Percentiles rank a stretch among this genome's conserved stretches.
phyloP scores from a whole-genome alignment of 2,113 vertebrate genomes.

The Psephotus haematonotus region DNA sequence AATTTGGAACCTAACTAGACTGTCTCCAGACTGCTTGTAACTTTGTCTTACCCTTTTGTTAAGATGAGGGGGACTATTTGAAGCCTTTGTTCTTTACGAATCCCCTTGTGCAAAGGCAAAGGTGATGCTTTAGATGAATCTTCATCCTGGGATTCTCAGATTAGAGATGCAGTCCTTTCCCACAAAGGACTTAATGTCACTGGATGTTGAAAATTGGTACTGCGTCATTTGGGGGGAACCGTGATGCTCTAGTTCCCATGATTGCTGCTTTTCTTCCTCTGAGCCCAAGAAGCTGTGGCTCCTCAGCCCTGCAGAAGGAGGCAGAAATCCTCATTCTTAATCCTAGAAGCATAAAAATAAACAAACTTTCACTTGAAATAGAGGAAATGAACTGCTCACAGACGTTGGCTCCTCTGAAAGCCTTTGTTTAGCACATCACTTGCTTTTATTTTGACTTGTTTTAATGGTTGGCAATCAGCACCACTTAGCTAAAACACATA shows the following conservation, averaged over 20 bases:
- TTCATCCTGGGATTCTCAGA: background rate
- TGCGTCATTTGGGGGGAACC: background rate
- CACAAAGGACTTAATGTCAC: background rate
- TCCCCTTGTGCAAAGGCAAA: background rate
- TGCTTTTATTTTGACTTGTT: background rate
- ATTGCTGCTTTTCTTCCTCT: background rate
- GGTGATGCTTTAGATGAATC: background rate
- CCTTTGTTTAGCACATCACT: background rate
- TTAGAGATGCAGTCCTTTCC: background rate
- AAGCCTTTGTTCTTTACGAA: constrained; percentile 54
- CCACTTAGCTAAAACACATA: background rate
- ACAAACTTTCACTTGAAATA: background rate
- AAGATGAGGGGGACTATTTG: constrained; percentile 56
- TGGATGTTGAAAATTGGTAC: background rate
- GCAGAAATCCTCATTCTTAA: background rate
- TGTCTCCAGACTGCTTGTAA: constrained; percentile 36
- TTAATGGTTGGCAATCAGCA: background rate
- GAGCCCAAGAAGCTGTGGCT: background rate
- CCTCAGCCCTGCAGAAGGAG: background rate
- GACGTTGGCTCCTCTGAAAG: background rate
- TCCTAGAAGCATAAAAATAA: background rate
- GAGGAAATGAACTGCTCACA: background rate
- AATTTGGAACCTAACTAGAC: constrained; percentile 14
- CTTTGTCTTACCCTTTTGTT: constrained; percentile 45
- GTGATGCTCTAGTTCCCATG: background rate